Evolutionary conservation across 1,140 invertebrate species (phyloP), one percentile per base, ranked within the genome.

Genomic region (Battus philenor): DNA sequence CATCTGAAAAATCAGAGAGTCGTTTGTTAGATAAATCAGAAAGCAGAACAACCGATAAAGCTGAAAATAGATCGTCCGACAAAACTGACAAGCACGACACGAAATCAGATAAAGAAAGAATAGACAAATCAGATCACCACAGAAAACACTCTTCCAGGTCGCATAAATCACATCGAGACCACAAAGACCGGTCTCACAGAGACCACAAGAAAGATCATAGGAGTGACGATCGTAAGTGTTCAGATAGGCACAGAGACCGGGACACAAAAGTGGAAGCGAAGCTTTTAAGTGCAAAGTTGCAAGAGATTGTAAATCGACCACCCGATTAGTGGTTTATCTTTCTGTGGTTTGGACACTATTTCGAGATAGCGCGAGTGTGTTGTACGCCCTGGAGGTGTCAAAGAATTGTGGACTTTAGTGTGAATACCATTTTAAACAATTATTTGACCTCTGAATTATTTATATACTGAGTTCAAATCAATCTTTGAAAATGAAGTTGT

Each of bases 171-270:
- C 72, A 75, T 16, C 8, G 38, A 29, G 38, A 41, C 10, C 69
- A 79, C 29, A 82, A 76, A 1, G 75, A 79, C 1, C 49, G 69
- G 41, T 47, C 54, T n/a, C 49, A 59, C 11, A 72, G 66, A 24
- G 70, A 78, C 0, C 65, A 79, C 16, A 74, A 66, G 41, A 76
- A 64, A 33, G 69, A 70, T 1, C 63, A 78, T 47, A 69, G 60
- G 9, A 61, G 48, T 36, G 65, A 76, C 7, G 75, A 83, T 1
- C 64, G 61, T 4, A 67, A 70, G 16, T 47, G 50, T 34, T 52
- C 31, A 10, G 51, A 80, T 17, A 73, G 66, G 20, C 62, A 74
- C 24, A 72, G 59, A 34, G 68, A 81, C 1, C 57, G 43, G 27
- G 51, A 57, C 22, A 30, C 43, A 6, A 44, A 44, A 34, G 44